Conservation (phyloP, 2,113 vertebrate genomes). For the Carassius auratus region DNA sequence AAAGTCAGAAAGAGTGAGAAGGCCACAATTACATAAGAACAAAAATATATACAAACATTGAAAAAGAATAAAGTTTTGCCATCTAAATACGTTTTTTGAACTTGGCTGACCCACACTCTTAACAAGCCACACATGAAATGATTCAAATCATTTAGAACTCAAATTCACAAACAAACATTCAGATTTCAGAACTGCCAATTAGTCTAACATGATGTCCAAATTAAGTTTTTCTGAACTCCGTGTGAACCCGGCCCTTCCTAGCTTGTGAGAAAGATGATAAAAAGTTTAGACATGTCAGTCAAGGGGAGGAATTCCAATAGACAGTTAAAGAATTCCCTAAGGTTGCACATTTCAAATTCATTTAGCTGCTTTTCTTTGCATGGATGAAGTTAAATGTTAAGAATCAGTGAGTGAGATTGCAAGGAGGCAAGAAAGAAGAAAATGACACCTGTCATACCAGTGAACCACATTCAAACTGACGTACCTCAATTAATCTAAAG, state of each 20-base stretch:
- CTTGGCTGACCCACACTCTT: background rate
- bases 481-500: background rate
- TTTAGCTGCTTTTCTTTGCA: conserved; percentile 15
- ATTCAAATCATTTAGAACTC: background rate
- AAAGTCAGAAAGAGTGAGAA: background rate
- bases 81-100: background rate
- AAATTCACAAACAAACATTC: background rate
- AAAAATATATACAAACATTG: background rate
- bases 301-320: conserved; percentile 14
- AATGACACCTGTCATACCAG: background rate
- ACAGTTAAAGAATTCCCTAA: conserved; percentile 14
- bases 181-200: background rate
- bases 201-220: background rate
- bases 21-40: background rate
- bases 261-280: background rate
- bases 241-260: background rate
- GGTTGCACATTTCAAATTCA: background rate
- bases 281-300: conserved; percentile 17
- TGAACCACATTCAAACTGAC: conserved; percentile 11
- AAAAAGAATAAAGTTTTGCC: background rate
- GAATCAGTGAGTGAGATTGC: background rate
- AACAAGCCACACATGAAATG: background rate
- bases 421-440: background rate
- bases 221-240: background rate
- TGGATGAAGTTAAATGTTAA: background rate